Evolutionary conservation across 2,888 invertebrate species (phyloP).

Genomic region (Sminthurides aquaticus): DNA sequence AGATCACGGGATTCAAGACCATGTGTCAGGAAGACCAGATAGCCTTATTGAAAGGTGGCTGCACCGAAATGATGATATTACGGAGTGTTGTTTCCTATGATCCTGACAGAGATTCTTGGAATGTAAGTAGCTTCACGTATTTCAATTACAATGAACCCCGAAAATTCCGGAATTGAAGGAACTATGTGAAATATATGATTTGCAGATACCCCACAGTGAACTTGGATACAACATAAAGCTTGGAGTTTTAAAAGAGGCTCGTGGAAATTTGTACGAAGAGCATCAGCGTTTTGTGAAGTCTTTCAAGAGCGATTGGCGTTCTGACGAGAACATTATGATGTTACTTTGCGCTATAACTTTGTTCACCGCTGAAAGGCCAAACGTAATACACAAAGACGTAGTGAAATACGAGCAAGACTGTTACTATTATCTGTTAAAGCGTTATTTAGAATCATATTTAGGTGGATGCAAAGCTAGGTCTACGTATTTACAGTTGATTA

Average conservation of each 20-base stretch:
- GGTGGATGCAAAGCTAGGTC: conserved; percentile 77
- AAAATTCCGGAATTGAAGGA: background rate
- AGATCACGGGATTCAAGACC: conserved; percentile 69
- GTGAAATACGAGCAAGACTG: conserved; percentile 74
- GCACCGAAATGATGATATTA: conserved; percentile 92
- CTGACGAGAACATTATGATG: conserved; percentile 81
- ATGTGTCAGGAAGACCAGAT: conserved; percentile 93
- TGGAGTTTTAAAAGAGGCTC: conserved; percentile 82
- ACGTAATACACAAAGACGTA: conserved; percentile 74
- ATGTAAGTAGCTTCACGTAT: conserved; percentile 45
- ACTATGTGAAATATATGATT: background rate
- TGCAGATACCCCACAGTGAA: conserved; percentile 69
- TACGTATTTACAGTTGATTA: conserved; percentile 76
- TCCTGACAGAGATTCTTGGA: conserved; percentile 80
- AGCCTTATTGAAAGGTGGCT: conserved; percentile 79
- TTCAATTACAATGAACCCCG: background rate
- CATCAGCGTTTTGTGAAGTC: conserved; percentile 77
- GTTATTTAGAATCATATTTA: conserved; percentile 64
- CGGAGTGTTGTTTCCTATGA: conserved; percentile 89
- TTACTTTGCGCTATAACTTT: conserved; percentile 84
- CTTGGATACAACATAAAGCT: conserved; percentile 69
- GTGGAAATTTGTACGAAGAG: conserved; percentile 79
- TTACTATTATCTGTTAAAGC: conserved; percentile 68
- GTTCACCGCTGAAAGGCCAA: conserved; percentile 74
- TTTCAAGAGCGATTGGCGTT: conserved; percentile 75